Evolutionary conservation across 35 echinoderm and acorn worm genomes (phyloP).

Genomic region (Heliocidaris tuberculata): DNA sequence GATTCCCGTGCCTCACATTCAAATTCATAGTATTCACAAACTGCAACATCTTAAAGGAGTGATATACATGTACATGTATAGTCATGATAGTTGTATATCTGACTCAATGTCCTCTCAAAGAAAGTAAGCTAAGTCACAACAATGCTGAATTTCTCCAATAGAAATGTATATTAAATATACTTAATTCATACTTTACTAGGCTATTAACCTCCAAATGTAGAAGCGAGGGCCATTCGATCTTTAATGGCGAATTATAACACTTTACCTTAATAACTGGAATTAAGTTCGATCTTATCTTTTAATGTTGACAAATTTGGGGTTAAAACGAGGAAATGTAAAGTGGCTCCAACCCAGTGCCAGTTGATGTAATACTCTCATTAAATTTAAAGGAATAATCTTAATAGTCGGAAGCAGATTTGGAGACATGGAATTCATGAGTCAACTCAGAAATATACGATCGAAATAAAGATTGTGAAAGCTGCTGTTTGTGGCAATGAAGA

Average conservation of each 20-base stretch:
- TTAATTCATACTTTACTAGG: background rate
- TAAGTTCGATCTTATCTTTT: background rate
- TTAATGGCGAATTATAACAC: background rate
- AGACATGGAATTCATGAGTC: background rate
- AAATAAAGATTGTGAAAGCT: background rate
- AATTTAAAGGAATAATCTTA: background rate
- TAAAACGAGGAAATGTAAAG: constrained; percentile 1
- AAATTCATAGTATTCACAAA: too few relatives aligned
- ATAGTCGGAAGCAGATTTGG: background rate
- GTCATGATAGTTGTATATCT: too few relatives aligned
- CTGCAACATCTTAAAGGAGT: too few relatives aligned
- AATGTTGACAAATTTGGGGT: background rate
- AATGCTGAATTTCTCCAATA: background rate
- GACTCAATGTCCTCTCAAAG: too few relatives aligned
- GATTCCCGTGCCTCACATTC: too few relatives aligned
- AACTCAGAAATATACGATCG: background rate
- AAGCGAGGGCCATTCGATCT: background rate
- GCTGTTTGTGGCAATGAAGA: background rate
- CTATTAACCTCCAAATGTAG: background rate
- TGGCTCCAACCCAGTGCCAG: background rate
- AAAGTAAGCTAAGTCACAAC: too few relatives aligned
- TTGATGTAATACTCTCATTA: background rate
- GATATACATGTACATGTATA: too few relatives aligned
- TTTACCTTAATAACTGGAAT: background rate
- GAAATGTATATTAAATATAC: too few relatives aligned